These are phyloP conservation scores for Drosophila gunungcola DNA, from an alignment of 1,140 invertebrate genomes.

Conservation along the genomic window DNA sequence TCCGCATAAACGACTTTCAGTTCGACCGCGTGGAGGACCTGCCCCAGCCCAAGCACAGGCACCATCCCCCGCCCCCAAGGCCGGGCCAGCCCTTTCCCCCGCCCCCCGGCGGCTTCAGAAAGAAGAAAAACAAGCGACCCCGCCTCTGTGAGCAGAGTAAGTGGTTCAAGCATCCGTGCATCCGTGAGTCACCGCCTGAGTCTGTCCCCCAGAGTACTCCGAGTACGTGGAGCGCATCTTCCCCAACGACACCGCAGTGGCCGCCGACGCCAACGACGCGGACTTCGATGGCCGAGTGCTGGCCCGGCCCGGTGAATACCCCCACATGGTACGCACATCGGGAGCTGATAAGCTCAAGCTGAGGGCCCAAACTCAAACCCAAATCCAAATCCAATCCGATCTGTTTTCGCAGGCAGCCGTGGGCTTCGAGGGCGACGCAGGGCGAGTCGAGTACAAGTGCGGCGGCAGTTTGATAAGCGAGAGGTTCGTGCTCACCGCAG, in stretches of 20 bases:
- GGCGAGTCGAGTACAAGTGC: slow-evolving; percentile 75
- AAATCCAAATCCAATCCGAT: slow-evolving; percentile 18
- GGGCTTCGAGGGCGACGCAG: slow-evolving; percentile 47
- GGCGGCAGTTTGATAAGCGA: slow-evolving; percentile 85
- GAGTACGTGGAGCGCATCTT: slow-evolving; percentile 76
- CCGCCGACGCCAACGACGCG: slow-evolving; percentile 67
- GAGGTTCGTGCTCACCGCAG: slow-evolving; percentile 74
- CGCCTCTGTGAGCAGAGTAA: slow-evolving; percentile 74
- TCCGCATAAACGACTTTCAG: slow-evolving; percentile 52
- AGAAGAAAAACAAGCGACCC: slow-evolving; percentile 22
- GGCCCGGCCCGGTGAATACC: slow-evolving; percentile 82
- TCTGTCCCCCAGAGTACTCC: slow-evolving; percentile 60
- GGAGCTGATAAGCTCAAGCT: slow-evolving; percentile 25
- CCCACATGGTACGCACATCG: slow-evolving; percentile 78
- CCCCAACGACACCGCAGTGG: slow-evolving; percentile 61
- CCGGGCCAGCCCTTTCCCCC: slow-evolving; percentile 69
- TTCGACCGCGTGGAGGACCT: slow-evolving; percentile 7
- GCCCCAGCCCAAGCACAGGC: slow-evolving; percentile 18
- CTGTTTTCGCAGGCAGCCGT: slow-evolving; percentile 62
- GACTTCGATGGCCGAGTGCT: slow-evolving; percentile 77
- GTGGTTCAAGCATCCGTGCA: slow-evolving; percentile 22
- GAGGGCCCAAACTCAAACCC: slow-evolving; percentile 11
- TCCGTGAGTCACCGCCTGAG: slow-evolving; percentile 13
- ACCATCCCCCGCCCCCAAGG: slow-evolving; percentile 1
- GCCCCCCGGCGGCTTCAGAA: slow-evolving; percentile 49